These are phyloP conservation scores for Nothobranchius furzeri DNA, from an alignment of 2,113 vertebrate species.

Conservation along the genomic window DNA sequence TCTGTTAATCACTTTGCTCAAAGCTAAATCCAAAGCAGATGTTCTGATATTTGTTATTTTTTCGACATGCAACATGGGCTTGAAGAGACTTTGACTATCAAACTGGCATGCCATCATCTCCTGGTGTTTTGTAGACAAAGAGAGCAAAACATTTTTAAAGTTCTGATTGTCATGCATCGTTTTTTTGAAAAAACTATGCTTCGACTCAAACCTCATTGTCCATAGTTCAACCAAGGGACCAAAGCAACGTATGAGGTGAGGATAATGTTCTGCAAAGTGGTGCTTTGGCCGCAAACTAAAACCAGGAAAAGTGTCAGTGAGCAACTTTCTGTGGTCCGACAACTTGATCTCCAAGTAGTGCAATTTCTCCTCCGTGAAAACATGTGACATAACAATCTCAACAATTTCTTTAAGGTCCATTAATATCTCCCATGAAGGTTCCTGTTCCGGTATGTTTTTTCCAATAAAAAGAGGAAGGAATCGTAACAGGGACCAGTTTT, in stretches of 20 bases:
- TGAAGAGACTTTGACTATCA: background rate
- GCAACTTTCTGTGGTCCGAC: background rate
- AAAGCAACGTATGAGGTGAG: background rate
- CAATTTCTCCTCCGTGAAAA: background rate
- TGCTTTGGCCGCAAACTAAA: slow-evolving; percentile 5
- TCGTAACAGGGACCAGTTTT: no score
- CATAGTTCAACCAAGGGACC: background rate
- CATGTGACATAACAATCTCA: background rate
- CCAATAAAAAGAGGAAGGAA: no score
- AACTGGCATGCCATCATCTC: background rate
- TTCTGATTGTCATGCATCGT: slow-evolving; percentile 5
- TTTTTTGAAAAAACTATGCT: slow-evolving; percentile 40
- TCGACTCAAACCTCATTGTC: background rate
- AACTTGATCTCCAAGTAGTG: slow-evolving; percentile 14
- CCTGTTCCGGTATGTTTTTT: no score
- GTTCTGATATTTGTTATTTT: no score
- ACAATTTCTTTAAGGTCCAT: no score
- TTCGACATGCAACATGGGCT: no score
- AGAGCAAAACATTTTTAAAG: slow-evolving; percentile 4
- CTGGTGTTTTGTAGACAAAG: slow-evolving; percentile 1
- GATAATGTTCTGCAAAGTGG: background rate
- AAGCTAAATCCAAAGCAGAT: no score
- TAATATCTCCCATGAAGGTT: no score
- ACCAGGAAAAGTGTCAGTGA: slow-evolving; percentile 14
- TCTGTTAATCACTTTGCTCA: rapidly evolving